Evolutionary conservation across 2,888 invertebrate genomes (phyloP), one percentile per base, ranked within the genome.

Genomic region (Lathronympha strigana): DNA sequence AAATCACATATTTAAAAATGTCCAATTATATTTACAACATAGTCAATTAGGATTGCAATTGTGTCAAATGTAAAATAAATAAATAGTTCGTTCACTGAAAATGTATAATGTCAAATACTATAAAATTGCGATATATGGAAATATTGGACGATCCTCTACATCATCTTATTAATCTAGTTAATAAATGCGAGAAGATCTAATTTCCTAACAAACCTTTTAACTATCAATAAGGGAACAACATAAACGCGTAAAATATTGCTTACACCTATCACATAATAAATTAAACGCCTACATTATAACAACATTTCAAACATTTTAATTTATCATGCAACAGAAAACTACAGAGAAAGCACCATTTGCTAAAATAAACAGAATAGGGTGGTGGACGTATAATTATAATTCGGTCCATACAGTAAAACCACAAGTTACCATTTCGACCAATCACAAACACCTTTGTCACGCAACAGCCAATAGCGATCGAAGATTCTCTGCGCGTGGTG

Each of bases 281-380:
- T 66, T 33, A 49, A 66, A 49, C 28, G 51, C 23, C 11, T 33
- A 21, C 40, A 15, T 38, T 21, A 51, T 19, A 64, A 53, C 45
- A 66, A 66, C 28, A 23, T 31, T 19, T 28, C 13, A 63, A 43
- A 49, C 60, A n/a, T 61, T 53, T 66, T 49, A 66, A 66, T 61
- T 54, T 49, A 66, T 31, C 45, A 63, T 40, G 49, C 38, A 57
- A 67, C 38, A 66, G 49, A 75, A 75, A 75, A 67, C 75, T 82
- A 79, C 73, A 78, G 78, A 81, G 70, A 81, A 82, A 90, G 90
- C 90, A 90, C 90, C 90, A 89, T 85, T 83, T 73, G 81, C 79
- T 80, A 81, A 74, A 82, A 88, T 87, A 87, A 89, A 84, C 78
- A 88, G 88, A 74, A 51, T 15, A 33, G 68, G 68, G 66, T 70